Evolutionary conservation across 2,113 vertebrate genomes (phyloP).

Genomic region (Pionites leucogaster): DNA sequence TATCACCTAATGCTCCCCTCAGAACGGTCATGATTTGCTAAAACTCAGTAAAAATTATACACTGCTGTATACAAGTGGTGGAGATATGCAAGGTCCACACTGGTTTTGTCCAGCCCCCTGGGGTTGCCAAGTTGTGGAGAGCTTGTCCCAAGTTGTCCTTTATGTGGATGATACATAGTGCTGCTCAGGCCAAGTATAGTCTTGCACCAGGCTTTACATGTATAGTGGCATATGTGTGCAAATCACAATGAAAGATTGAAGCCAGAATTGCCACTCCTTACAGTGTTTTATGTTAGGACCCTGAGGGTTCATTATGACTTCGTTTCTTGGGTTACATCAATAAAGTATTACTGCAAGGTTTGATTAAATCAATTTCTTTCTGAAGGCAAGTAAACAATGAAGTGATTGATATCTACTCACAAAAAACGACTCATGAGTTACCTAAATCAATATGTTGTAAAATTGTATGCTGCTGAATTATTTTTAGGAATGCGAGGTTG

Average conservation of each 20-base stretch:
- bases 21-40: neutral
- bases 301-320: slow-evolving; percentile 66
- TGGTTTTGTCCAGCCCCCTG: neutral
- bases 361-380: slow-evolving; percentile 72
- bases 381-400: slow-evolving; percentile 71
- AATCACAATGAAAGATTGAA: neutral
- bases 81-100: neutral
- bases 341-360: slow-evolving; percentile 68
- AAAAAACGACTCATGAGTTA: slow-evolving; percentile 53
- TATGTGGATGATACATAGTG: neutral
- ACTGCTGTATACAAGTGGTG: neutral
- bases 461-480: slow-evolving; percentile 42
- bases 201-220: neutral
- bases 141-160: neutral
- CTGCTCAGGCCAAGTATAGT: neutral
- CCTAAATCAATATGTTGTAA: slow-evolving; percentile 61
- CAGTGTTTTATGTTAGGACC: slow-evolving; percentile 26
- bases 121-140: neutral
- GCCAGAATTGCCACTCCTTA: neutral
- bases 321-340: slow-evolving; percentile 58
- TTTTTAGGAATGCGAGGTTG: slow-evolving; percentile 43
- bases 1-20: neutral
- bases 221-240: neutral
- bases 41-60: neutral
- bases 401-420: slow-evolving; percentile 72